Evolutionary conservation across 2,888 invertebrate species (phyloP).

Genomic region (Tenthredo mesomela): DNA sequence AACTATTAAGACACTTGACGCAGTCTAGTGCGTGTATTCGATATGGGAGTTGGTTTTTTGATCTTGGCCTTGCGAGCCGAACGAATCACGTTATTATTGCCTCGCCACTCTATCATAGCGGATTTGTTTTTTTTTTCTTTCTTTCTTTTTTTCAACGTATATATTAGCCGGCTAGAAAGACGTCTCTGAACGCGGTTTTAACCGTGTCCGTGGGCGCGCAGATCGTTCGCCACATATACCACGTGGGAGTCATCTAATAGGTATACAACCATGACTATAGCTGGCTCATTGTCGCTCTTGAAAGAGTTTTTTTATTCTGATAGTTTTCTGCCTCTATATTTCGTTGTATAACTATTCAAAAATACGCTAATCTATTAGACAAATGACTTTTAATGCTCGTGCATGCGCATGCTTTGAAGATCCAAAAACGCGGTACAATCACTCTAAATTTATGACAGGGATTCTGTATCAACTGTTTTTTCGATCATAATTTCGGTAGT

Average conservation of each 20-base stretch:
- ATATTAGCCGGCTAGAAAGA: slow-evolving; percentile 15
- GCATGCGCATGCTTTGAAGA: not conserved
- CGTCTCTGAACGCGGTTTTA: not conserved
- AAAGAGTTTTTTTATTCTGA: not conserved
- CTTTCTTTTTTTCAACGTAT: not conserved
- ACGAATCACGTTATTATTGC: slow-evolving; percentile 48
- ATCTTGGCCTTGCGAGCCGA: slow-evolving; percentile 51
- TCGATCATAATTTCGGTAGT: not conserved
- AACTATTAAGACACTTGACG: not conserved
- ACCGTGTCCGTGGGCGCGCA: slow-evolving; percentile 5
- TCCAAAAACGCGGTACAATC: not conserved
- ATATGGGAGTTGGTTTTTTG: slow-evolving; percentile 2
- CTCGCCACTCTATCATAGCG: slow-evolving; percentile 8
- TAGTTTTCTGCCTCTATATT: not conserved
- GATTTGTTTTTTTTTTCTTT: not conserved
- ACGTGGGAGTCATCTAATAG: slow-evolving; percentile 50
- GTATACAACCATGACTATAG: slow-evolving; percentile 28
- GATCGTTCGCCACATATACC: slow-evolving; percentile 15
- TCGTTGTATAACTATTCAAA: not conserved
- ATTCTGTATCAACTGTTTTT: not conserved
- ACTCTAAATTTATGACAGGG: not conserved
- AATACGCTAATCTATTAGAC: not conserved
- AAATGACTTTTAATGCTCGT: not conserved
- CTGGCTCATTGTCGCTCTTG: slow-evolving; percentile 21
- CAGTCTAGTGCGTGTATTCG: not conserved